Conservation (phyloP, 2,888 invertebrate species). For the Sisyra terminalis region DNA sequence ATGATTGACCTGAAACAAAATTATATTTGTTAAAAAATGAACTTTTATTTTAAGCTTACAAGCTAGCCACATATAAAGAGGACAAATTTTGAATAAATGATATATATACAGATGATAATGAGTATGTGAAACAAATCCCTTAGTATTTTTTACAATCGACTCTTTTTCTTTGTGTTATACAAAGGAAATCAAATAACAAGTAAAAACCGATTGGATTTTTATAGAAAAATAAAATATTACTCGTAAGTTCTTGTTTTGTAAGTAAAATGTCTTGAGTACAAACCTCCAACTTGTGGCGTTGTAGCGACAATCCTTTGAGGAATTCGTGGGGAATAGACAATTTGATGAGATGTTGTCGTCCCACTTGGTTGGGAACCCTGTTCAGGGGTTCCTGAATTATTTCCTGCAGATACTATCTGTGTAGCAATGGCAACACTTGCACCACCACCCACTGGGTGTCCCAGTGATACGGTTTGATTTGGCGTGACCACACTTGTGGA, state of each 20-base stretch:
- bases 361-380: background rate
- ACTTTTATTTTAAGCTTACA: too few species aligned
- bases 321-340: constrained; percentile 5
- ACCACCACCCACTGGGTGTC: constrained; percentile 3
- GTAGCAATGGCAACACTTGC: constrained; percentile 3
- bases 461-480: constrained; percentile 4
- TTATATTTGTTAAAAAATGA: too few species aligned
- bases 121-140: too few species aligned
- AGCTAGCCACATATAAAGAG: too few species aligned
- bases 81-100: too few species aligned
- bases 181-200: too few species aligned
- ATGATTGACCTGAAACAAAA: background rate
- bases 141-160: too few species aligned
- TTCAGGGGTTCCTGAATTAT: background rate
- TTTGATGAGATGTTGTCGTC: background rate
- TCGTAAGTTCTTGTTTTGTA: constrained; percentile 13
- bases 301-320: constrained; percentile 1
- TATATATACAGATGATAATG: too few species aligned
- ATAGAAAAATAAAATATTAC: too few species aligned
- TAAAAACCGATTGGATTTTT: too few species aligned
- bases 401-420: background rate
- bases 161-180: background rate
- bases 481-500: background rate
- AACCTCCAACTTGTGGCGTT: constrained; percentile 4
- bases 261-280: background rate